A percentile compares a stretch with the other conserved stretches of the same genome.
Evolutionary conservation across 1,140 invertebrate genomes (phyloP).

Genomic region (Drosophila pachea): DNA sequence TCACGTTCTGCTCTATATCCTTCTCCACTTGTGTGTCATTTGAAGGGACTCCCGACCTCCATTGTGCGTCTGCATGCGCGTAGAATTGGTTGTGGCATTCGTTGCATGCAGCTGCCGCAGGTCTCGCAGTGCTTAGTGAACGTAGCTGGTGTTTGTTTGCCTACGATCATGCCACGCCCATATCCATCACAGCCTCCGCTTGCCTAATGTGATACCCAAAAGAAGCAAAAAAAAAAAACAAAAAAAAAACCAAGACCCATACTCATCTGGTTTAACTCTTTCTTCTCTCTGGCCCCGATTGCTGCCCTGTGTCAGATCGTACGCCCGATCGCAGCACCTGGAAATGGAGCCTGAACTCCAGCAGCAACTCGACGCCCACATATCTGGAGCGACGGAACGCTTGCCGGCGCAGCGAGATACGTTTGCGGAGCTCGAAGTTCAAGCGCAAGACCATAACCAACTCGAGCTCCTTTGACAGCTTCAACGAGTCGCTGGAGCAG

Average conservation of each 20-base stretch:
- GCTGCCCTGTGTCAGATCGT: constrained; percentile 55
- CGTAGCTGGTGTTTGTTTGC: constrained; percentile 35
- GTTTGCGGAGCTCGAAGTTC: constrained; percentile 83
- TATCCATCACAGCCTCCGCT: constrained; percentile 7
- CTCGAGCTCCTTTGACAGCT: constrained; percentile 71
- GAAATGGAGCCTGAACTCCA: constrained; percentile 76
- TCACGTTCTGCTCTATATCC: too few species aligned
- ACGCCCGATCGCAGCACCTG: constrained; percentile 76
- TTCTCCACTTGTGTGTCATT: too few species aligned
- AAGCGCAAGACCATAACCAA: constrained; percentile 74
- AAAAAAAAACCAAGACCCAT: constrained; percentile 3
- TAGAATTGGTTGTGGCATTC: background rate
- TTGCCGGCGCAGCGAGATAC: constrained; percentile 75
- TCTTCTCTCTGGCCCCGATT: background rate
- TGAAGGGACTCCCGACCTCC: background rate
- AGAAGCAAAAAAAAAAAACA: too few species aligned
- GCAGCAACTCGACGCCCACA: constrained; percentile 89
- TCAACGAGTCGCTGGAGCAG: constrained; percentile 64
- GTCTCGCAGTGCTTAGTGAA: constrained; percentile 36
- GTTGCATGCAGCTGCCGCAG: constrained; percentile 8
- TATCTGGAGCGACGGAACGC: constrained; percentile 89
- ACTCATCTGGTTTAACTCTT: background rate
- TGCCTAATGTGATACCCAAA: background rate
- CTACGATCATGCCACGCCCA: constrained; percentile 1
- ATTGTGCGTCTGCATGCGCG: background rate